Conservation (phyloP, 2,797 vertebrate species). For the Intellagama lesueurii region DNA sequence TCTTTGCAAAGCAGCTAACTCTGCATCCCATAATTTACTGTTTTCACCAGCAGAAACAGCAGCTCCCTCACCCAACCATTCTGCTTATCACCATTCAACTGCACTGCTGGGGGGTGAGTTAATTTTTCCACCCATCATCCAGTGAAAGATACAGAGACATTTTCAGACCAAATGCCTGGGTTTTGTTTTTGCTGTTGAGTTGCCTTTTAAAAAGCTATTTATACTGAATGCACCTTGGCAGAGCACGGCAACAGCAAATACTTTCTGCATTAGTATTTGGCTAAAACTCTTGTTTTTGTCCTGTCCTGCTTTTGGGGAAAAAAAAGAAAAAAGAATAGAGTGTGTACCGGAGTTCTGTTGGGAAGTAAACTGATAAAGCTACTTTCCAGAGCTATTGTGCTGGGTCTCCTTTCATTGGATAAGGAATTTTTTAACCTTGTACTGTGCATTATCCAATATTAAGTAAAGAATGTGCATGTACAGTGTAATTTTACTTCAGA, state of each 20-base stretch:
- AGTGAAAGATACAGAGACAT: slow-evolving; percentile 1
- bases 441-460: slow-evolving; percentile 4
- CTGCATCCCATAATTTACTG: not conserved
- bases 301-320: slow-evolving; percentile 1
- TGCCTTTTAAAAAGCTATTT: slow-evolving; percentile 43
- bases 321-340: not conserved
- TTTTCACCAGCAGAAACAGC: not conserved
- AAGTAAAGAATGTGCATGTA: slow-evolving; percentile 32
- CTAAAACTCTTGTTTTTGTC: slow-evolving; percentile 36
- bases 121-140: not conserved
- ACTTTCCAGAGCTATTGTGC: not conserved
- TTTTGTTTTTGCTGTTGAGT: slow-evolving; percentile 52
- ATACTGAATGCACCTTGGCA: slow-evolving; percentile 20
- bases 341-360: not conserved
- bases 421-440: not conserved
- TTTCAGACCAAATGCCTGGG: slow-evolving; percentile 21
- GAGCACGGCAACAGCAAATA: slow-evolving; percentile 4
- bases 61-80: not conserved
- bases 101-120: not conserved
- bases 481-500: slow-evolving; percentile 4
- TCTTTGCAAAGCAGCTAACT: not conserved
- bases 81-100: not conserved
- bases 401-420: not conserved
- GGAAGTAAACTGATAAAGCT: not conserved
- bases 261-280: not conserved